Conservation (phyloP, 2,888 invertebrate species). For the Eilema griseolum region DNA sequence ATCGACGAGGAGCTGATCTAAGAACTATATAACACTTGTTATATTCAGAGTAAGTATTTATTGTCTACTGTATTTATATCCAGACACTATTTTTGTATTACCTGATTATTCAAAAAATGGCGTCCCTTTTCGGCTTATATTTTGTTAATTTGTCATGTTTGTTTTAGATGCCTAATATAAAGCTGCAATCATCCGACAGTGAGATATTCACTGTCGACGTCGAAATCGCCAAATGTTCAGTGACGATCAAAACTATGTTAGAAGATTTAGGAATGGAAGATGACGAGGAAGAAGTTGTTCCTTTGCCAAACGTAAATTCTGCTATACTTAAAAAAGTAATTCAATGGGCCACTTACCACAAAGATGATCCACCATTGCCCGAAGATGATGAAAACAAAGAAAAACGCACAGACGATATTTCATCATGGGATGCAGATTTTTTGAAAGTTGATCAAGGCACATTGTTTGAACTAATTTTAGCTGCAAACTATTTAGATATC, state of each 20-base stretch:
- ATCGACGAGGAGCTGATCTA: constrained; percentile 25
- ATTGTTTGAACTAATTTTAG: constrained; percentile 97
- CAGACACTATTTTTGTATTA: constrained; percentile 42
- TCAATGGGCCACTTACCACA: constrained; percentile 97
- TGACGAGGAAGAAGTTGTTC: constrained; percentile 97
- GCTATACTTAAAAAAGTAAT: constrained; percentile 98
- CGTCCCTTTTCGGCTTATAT: constrained; percentile 40
- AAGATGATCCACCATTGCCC: constrained; percentile 97
- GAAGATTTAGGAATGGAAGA: constrained; percentile 97
- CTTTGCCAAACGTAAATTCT: constrained; percentile 98
- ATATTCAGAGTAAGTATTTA: constrained; percentile 21
- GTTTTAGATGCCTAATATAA: constrained; percentile 96
- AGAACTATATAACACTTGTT: neutral
- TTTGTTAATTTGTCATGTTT: constrained; percentile 40
- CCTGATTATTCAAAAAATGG: constrained; percentile 46
- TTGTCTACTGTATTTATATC: neutral
- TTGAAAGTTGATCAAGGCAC: constrained; percentile 99
- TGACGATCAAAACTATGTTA: constrained; percentile 99
- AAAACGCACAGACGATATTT: constrained; percentile 99
- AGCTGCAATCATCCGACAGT: constrained; percentile 97
- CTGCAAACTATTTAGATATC: constrained; percentile 98
- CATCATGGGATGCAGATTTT: constrained; percentile 99
- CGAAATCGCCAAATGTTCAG: constrained; percentile 98
- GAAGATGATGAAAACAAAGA: constrained; percentile 99
- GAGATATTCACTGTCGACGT: constrained; percentile 98